Evolutionary conservation across 2,797 vertebrate genomes (phyloP).

Genomic region (Numenius phaeopus): DNA sequence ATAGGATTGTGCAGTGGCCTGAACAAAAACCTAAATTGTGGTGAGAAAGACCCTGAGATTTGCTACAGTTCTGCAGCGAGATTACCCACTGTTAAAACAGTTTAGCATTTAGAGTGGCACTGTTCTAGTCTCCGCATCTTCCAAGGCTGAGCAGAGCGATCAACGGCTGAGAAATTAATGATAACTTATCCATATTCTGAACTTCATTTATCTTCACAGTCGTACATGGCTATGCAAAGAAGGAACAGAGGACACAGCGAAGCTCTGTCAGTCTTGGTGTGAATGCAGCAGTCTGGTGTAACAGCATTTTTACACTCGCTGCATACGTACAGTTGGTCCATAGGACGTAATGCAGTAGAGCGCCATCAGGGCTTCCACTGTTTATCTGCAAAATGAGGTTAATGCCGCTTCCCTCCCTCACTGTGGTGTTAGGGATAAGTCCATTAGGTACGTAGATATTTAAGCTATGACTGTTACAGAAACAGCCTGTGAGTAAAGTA

Average conservation of each 20-base stretch:
- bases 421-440: conserved; percentile 54
- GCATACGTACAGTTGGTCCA: not conserved
- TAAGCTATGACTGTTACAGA: conserved; percentile 51
- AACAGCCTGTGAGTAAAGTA: conserved; percentile 37
- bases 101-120: no score
- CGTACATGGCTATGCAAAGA: fast-evolving
- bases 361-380: not conserved
- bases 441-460: conserved; percentile 59
- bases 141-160: not conserved
- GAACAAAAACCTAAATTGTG: fast-evolving
- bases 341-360: not conserved
- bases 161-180: not conserved
- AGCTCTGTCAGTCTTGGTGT: not conserved
- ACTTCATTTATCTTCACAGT: not conserved
- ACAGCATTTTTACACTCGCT: not conserved
- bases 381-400: conserved; percentile 68
- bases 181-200: not conserved
- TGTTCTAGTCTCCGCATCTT: not conserved
- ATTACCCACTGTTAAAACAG: not conserved
- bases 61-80: not conserved
- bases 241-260: not conserved
- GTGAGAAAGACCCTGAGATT: not conserved
- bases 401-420: conserved; percentile 21
- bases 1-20: no score
- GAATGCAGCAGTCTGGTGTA: not conserved